These are phyloP conservation scores for Drosophila chauvacae DNA, from an alignment of 1,140 invertebrate species.

Conservation along the genomic window DNA sequence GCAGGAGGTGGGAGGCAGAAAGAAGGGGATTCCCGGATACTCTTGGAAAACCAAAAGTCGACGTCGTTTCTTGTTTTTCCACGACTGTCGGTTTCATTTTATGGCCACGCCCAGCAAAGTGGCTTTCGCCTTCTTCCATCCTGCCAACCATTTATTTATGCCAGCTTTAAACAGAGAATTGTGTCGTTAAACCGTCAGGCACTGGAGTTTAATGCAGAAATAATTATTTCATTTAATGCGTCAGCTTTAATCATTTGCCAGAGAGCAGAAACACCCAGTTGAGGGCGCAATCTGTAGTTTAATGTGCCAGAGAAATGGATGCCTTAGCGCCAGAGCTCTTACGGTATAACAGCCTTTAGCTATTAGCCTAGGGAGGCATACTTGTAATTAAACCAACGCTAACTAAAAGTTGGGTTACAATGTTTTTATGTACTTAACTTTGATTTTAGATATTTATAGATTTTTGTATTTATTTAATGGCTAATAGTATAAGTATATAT, in stretches of 20 bases:
- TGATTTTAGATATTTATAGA: neutral
- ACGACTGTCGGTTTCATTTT: conserved; percentile 38
- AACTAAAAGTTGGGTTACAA: neutral
- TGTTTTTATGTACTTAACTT: neutral
- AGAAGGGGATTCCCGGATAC: conserved; percentile 6
- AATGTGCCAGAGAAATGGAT: conserved; percentile 11
- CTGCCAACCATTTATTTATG: conserved; percentile 52
- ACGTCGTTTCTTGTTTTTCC: conserved; percentile 17
- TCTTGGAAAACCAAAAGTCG: conserved; percentile 29
- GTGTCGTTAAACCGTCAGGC: conserved; percentile 56
- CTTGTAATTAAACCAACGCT: conserved; percentile 4
- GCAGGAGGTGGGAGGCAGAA: neutral
- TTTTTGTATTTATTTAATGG: neutral
- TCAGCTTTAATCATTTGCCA: conserved; percentile 26
- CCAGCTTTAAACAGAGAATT: conserved; percentile 59
- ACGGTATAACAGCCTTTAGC: neutral
- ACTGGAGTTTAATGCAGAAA: conserved; percentile 59
- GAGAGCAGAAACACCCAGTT: neutral
- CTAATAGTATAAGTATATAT: too few species aligned
- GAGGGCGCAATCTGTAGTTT: conserved; percentile 18
- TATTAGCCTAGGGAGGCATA: neutral
- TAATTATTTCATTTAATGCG: conserved; percentile 59
- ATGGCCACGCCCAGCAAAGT: conserved; percentile 45
- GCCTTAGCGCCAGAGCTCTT: neutral
- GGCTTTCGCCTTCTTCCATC: conserved; percentile 32